phyloP scores from a whole-genome alignment of 2,888 invertebrate genomes.

The Stenotaenia linearis region DNA sequence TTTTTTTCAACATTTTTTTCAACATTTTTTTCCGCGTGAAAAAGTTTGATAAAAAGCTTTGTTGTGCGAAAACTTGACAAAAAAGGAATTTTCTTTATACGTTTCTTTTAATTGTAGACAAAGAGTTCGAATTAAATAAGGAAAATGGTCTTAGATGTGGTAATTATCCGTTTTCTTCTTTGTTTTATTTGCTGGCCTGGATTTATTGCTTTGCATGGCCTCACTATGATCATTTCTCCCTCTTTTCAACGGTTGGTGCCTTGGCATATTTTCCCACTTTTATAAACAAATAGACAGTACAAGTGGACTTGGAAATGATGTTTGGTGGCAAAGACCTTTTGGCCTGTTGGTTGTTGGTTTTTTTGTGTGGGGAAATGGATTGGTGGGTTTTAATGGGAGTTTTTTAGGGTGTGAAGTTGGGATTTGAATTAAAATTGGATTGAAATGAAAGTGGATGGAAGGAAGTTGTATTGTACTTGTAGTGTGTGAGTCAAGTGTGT shows the following conservation, averaged over 20 bases:
- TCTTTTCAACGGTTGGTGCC: conserved; percentile 21
- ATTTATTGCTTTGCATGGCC: conserved; percentile 21
- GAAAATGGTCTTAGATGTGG: neutral
- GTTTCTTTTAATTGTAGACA: neutral
- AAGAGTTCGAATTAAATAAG: neutral
- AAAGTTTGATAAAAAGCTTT: neutral
- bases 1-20: no score
- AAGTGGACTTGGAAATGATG: neutral
- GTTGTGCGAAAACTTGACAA: no score
- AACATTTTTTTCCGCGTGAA: neutral
- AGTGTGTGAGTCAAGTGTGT: no score
- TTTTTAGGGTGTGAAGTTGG: no score
- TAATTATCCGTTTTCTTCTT: conserved; percentile 5
- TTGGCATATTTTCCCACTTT: conserved; percentile 26
- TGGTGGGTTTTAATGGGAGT: no score
- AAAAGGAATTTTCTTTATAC: neutral
- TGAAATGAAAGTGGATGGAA: no score
- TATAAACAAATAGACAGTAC: neutral
- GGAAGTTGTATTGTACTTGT: no score
- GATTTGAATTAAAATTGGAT: no score
- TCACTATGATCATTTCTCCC: conserved; percentile 21
- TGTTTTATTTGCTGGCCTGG: conserved; percentile 5
- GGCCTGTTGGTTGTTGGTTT: no score
- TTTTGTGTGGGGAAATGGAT: neutral
- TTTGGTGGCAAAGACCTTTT: conserved; percentile 2